Evolutionary conservation across 64 coral and sea anemone genomes (phyloP), one percentile per base, ranked within the genome.

Genomic region (Cladopsammia gracilis): DNA sequence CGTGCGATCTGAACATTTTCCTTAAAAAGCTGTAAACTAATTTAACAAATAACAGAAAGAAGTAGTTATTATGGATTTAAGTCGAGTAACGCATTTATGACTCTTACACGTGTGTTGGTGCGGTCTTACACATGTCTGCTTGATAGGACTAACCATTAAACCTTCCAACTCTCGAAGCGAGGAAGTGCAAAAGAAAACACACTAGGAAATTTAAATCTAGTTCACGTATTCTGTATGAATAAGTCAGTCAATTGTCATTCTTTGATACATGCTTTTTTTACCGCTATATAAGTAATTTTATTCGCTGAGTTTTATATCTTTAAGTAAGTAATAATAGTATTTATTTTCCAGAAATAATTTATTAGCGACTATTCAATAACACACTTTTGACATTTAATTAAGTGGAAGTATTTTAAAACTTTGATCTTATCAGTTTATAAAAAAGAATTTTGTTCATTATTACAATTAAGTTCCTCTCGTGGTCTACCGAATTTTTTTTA

Each of bases 41-140:
- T 75, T 45, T 48, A 8, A 49, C 14, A 49, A 20, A 45, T 20
- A 49, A 49, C 47, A 7, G 45, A 18, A 75, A 49, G 12, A 19
- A 16, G 72, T 11, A 11, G 12, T 48, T 19, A 75, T 48, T 49
- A 49, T 48, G 44, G 34, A 47, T 46, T 47, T 34, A 46, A 73
- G 13, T 10, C 24, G n/a, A 12, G 7, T 15, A 15, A 46, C 14
- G n/a, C 25, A 19, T 58, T 78, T 58, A 13, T 72, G 15, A 72
- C 42, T 45, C 20, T 67, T 24, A 67, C 61, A 84, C 60, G 62
- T 68, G 62, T 67, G 60, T 67, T 10, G 10, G 60, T 51, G 9
- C 11, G 64, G 22, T 68, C 20, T 24, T 51, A 84, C 60, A 84
- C 80, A 84, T 84, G 80, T 50, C 24, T 42, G 18, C 6, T 49